Evolutionary conservation across 1,140 invertebrate genomes (phyloP).

Genomic region (Drosophila punjabiensis): DNA sequence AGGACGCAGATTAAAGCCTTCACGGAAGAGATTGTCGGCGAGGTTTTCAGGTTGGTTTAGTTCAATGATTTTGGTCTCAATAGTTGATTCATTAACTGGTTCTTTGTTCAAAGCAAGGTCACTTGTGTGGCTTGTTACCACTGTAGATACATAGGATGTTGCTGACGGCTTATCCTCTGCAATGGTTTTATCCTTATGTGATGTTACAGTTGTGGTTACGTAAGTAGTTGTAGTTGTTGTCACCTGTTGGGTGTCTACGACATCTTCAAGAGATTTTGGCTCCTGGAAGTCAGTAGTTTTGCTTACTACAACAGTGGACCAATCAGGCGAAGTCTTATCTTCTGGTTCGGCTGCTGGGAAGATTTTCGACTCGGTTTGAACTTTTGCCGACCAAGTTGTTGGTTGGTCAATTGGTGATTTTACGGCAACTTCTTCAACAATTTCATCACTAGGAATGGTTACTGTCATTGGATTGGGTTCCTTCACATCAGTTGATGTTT

Average conservation of each 20-base stretch:
- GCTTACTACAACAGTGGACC: slow-evolving; percentile 76
- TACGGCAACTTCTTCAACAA: slow-evolving; percentile 58
- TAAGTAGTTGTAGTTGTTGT: slow-evolving; percentile 65
- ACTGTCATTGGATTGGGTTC: slow-evolving; percentile 42
- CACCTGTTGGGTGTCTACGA: slow-evolving; percentile 20
- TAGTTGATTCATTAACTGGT: slow-evolving; percentile 1
- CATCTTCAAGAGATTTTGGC: slow-evolving; percentile 54
- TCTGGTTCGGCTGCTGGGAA: slow-evolving; percentile 51
- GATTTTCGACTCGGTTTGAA: slow-evolving; percentile 73
- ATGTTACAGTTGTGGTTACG: slow-evolving; percentile 77
- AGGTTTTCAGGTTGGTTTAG: slow-evolving; percentile 14
- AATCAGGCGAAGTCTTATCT: slow-evolving; percentile 37
- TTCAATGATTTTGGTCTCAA: slow-evolving; percentile 14
- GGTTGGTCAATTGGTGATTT: slow-evolving; percentile 78
- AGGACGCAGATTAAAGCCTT: slow-evolving; percentile 25
- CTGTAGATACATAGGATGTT: slow-evolving; percentile 70
- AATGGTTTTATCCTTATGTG: slow-evolving; percentile 56
- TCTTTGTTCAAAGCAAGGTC: slow-evolving; percentile 29
- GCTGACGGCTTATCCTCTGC: slow-evolving; percentile 28
- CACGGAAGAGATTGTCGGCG: slow-evolving; percentile 25
- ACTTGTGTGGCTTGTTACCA: slow-evolving; percentile 59
- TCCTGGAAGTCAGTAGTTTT: slow-evolving; percentile 76
- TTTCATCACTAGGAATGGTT: slow-evolving; percentile 42
- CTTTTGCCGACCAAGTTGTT: slow-evolving; percentile 82
- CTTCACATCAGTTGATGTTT: slow-evolving; percentile 10